These are phyloP conservation scores for Caenorhabditis wallacei DNA, from an alignment of 2,888 invertebrate genomes.

Conservation along the genomic window DNA sequence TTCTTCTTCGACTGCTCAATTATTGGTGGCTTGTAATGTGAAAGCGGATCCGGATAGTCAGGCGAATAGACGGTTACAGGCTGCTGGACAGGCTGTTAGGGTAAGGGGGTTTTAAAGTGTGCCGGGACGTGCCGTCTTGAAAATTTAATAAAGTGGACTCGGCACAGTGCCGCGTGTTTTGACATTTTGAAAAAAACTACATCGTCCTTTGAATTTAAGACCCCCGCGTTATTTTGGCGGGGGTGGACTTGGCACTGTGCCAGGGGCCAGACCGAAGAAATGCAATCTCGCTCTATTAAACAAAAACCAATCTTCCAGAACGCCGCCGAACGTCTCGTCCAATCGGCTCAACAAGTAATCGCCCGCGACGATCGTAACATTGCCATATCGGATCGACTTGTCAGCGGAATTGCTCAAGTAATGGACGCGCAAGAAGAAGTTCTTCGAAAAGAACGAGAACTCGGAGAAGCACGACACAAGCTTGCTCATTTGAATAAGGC, in stretches of 20 bases:
- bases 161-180: no score
- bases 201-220: no score
- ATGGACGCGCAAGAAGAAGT: constrained; percentile 87
- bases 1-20: constrained; percentile 96
- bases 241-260: no score
- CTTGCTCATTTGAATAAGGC: constrained; percentile 94
- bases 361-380: constrained; percentile 94
- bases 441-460: constrained; percentile 91
- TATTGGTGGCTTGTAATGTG: constrained; percentile 98
- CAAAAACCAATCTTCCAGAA: constrained; percentile 87
- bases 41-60: constrained; percentile 97
- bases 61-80: constrained; percentile 91
- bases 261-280: no score
- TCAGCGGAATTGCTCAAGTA: constrained; percentile 85
- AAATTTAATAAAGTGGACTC: no score
- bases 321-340: constrained; percentile 97
- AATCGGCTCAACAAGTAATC: constrained; percentile 88
- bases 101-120: constrained; percentile 16
- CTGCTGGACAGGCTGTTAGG: constrained; percentile 79
- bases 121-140: no score
- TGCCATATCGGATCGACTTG: constrained; percentile 93
- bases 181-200: no score
- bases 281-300: no score
- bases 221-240: no score
- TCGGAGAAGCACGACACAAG: constrained; percentile 93